These are phyloP conservation scores for Myioborus miniatus DNA, from an alignment of 2,797 vertebrate genomes.

Conservation along the genomic window DNA sequence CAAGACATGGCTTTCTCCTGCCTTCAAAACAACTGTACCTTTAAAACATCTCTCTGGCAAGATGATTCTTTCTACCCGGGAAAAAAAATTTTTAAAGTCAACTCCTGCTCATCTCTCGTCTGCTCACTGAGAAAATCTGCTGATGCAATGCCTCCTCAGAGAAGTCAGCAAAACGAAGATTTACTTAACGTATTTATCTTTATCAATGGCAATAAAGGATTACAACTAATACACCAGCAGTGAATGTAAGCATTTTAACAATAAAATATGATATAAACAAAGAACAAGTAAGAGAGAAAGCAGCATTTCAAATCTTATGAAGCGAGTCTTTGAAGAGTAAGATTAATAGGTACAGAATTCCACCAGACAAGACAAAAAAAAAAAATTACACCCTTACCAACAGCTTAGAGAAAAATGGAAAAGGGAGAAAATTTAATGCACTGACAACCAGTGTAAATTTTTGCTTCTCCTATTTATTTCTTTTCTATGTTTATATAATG, in stretches of 20 bases:
- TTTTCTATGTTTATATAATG: neutral
- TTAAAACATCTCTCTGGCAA: conserved; percentile 55
- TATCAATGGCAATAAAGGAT: conserved; percentile 80
- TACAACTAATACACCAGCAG: conserved; percentile 72
- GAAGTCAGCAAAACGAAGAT: conserved; percentile 83
- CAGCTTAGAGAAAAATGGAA: neutral
- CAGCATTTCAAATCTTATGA: conserved; percentile 36
- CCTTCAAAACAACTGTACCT: conserved; percentile 40
- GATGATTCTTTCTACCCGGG: conserved; percentile 57
- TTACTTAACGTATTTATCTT: conserved; percentile 80
- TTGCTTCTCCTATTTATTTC: neutral
- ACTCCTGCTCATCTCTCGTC: conserved; percentile 73
- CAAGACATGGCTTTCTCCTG: neutral
- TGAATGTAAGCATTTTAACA: conserved; percentile 74
- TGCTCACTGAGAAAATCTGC: conserved; percentile 78
- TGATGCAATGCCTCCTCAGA: conserved; percentile 72
- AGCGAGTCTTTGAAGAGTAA: conserved; percentile 24
- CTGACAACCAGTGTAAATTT: neutral
- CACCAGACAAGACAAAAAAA: neutral
- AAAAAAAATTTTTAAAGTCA: conserved; percentile 39
- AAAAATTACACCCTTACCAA: neutral
- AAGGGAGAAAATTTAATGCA: neutral
- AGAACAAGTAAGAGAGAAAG: neutral
- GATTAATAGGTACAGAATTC: neutral
- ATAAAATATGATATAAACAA: conserved; percentile 55